A percentile compares a stretch with the other conserved stretches of the same genome.
These are phyloP conservation scores for Sus cebifrons DNA, from an alignment of 2,797 vertebrate species.

Conservation along the genomic window DNA sequence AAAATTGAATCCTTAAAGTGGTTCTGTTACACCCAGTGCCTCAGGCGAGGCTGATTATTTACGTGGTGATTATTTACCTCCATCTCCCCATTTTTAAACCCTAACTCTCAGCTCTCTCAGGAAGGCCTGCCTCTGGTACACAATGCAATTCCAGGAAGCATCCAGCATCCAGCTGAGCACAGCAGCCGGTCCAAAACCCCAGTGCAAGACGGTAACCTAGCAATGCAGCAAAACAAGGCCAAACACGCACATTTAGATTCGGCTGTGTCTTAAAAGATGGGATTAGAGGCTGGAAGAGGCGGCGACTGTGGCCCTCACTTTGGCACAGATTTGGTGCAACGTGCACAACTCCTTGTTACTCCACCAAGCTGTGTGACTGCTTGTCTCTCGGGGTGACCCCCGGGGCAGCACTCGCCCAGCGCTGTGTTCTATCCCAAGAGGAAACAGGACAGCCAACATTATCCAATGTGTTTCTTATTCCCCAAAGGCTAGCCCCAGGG, in stretches of 20 bases:
- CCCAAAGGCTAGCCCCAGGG: constrained; percentile 47
- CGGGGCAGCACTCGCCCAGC: accelerated
- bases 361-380: not conserved
- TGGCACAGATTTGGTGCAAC: constrained; percentile 78
- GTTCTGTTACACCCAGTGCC: constrained; percentile 2
- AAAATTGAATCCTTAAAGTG: constrained; percentile 13
- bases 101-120: constrained; percentile 41
- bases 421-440: not conserved
- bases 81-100: constrained; percentile 57
- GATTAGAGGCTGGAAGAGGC: constrained; percentile 11
- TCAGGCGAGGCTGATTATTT: constrained; percentile 56
- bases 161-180: constrained; percentile 35
- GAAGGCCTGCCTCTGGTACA: constrained; percentile 28
- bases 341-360: constrained; percentile 43
- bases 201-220: constrained; percentile 86
- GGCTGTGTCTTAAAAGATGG: constrained; percentile 84
- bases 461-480: not conserved
- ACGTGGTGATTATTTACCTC: not conserved
- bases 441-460: constrained; percentile 6
- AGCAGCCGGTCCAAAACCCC: constrained; percentile 69
- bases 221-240: constrained; percentile 88
- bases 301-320: constrained; percentile 21
- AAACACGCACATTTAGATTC: constrained; percentile 85
- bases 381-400: constrained; percentile 14
- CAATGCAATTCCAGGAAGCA: constrained; percentile 57